A percentile compares a stretch with the other conserved stretches of the same genome.
Evolutionary conservation across 2,797 vertebrate species (phyloP).

Genomic region (Trichosurus vulpecula): DNA sequence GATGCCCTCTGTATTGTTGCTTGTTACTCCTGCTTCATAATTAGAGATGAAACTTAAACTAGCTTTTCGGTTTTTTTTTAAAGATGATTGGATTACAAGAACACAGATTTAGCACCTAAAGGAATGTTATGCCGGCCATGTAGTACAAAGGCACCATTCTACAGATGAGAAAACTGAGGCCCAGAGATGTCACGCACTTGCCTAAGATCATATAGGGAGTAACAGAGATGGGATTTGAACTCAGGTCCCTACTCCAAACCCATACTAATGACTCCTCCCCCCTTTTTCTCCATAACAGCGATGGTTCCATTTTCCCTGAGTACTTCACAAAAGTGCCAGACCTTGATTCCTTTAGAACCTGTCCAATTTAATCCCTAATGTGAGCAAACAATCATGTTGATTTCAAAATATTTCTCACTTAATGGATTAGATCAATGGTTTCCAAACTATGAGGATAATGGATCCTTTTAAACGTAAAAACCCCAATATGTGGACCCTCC

Average conservation of each 20-base stretch:
- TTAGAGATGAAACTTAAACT: not conserved
- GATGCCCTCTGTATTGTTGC: not conserved
- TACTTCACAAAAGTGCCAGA: not conserved
- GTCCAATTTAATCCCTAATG: not conserved
- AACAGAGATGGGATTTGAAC: not conserved
- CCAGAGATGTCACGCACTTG: not conserved
- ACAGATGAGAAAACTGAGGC: not conserved
- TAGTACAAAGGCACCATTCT: not conserved
- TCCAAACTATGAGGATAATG: not conserved
- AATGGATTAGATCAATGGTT: not conserved
- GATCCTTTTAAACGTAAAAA: not conserved
- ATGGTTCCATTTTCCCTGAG: not conserved
- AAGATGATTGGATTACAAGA: not conserved
- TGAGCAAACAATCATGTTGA: not conserved
- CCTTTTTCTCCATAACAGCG: not conserved
- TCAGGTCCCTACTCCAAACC: not conserved
- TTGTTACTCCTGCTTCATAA: conserved; percentile 8
- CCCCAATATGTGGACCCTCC: not conserved
- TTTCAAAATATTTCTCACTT: not conserved
- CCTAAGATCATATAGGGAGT: not conserved
- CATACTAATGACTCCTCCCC: not conserved
- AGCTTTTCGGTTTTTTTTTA: not conserved
- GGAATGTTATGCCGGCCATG: not conserved
- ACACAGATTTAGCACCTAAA: not conserved
- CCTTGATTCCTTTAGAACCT: not conserved